These are phyloP conservation scores for Boloria selene DNA, from an alignment of 2,888 invertebrate genomes.

Conservation along the genomic window DNA sequence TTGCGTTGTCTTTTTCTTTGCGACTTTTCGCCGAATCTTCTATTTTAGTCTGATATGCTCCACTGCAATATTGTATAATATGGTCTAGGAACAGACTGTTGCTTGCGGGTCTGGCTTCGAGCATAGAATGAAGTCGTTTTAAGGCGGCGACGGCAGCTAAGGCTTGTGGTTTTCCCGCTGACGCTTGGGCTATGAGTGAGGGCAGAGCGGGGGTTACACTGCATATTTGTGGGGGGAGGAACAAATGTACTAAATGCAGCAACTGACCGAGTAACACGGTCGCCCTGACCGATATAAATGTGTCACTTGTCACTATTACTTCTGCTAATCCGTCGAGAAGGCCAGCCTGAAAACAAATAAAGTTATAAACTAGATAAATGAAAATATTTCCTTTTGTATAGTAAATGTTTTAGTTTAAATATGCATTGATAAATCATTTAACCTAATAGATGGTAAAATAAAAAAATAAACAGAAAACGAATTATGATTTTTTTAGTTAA, in stretches of 20 bases:
- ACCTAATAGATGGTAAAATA: neutral
- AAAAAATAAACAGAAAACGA: neutral
- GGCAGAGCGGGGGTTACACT: slow-evolving; percentile 92
- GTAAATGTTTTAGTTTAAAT: too few relatives aligned
- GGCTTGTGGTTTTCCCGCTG: slow-evolving; percentile 90
- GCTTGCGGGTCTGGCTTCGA: slow-evolving; percentile 90
- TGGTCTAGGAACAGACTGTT: slow-evolving; percentile 92
- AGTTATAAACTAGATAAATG: neutral
- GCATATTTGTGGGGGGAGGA: slow-evolving; percentile 93
- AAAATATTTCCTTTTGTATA: too few relatives aligned
- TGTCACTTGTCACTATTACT: slow-evolving; percentile 94
- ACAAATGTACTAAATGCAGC: slow-evolving; percentile 91
- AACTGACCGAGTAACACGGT: slow-evolving; percentile 95
- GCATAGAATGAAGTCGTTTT: slow-evolving; percentile 89
- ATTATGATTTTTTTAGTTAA: neutral
- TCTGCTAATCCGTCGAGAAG: slow-evolving; percentile 94
- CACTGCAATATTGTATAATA: slow-evolving; percentile 84
- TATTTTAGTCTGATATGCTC: slow-evolving; percentile 60
- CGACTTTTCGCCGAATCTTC: slow-evolving; percentile 64
- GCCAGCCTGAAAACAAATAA: slow-evolving; percentile 81
- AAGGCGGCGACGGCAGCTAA: slow-evolving; percentile 91
- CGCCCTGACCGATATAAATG: slow-evolving; percentile 94
- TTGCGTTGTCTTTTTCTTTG: slow-evolving; percentile 72
- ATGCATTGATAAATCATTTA: too few relatives aligned
- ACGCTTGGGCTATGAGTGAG: slow-evolving; percentile 89